phyloP scores from a whole-genome alignment of 2,888 invertebrate genomes.

The Eupithecia dodoneata region DNA sequence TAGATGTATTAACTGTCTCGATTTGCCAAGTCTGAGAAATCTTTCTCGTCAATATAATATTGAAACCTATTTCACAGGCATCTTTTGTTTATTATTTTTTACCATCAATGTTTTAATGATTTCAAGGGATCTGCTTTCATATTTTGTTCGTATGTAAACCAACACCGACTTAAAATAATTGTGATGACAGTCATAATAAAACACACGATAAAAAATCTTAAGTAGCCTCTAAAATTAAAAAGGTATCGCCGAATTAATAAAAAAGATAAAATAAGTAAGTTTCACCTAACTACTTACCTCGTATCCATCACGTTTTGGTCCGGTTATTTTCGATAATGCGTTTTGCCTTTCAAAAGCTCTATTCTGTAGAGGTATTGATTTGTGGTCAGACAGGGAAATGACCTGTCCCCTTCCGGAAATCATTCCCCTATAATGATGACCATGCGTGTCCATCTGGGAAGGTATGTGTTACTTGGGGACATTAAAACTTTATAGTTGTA shows the following conservation, averaged over 20 bases:
- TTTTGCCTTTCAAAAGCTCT: conserved; percentile 10
- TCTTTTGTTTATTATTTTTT: not conserved
- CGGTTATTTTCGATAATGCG: not conserved
- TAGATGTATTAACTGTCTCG: conserved; percentile 46
- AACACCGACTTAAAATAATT: not conserved
- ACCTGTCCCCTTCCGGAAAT: conserved; percentile 66
- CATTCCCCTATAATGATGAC: conserved; percentile 61
- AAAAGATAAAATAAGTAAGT: not conserved
- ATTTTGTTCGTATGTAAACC: not conserved
- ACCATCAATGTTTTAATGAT: not conserved
- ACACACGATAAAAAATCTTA: not conserved
- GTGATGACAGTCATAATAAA: not conserved
- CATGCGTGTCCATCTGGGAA: conserved; percentile 58
- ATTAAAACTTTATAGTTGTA: conserved; percentile 31
- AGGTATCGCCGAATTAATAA: not conserved
- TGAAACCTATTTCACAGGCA: not conserved
- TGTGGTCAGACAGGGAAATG: conserved; percentile 56
- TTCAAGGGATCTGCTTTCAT: not conserved
- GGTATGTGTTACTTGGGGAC: conserved; percentile 35
- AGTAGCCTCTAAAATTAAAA: conserved; percentile 4
- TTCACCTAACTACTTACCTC: not conserved
- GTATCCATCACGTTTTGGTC: not conserved
- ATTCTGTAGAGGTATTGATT: conserved; percentile 47
- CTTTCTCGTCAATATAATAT: not conserved
- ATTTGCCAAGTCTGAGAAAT: conserved; percentile 39